phyloP scores from a whole-genome alignment of 2,888 invertebrate species.

The Brenthis daphne region DNA sequence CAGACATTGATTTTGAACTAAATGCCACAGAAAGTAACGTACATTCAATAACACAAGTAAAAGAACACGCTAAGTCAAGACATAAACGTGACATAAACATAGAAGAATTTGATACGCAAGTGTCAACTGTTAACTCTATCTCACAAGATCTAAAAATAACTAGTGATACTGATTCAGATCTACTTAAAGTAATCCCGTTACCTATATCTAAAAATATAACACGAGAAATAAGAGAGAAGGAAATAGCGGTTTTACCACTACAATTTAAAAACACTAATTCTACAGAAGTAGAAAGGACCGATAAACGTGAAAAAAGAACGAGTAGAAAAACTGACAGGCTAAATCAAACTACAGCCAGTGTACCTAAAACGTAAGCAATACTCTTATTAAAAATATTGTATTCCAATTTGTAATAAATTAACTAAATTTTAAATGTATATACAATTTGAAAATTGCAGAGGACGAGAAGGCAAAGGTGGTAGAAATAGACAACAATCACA shows the following conservation, averaged over 20 bases:
- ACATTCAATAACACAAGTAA: constrained; percentile 49
- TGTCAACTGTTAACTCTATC: constrained; percentile 53
- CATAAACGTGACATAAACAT: constrained; percentile 56
- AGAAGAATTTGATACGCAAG: constrained; percentile 57
- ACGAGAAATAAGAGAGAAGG: constrained; percentile 46
- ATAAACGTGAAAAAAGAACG: constrained; percentile 75
- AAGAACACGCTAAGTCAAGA: constrained; percentile 50
- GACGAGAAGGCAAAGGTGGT: constrained; percentile 72
- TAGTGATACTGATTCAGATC: constrained; percentile 55
- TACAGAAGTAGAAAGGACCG: constrained; percentile 61
- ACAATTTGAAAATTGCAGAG: constrained; percentile 50
- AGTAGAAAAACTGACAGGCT: constrained; percentile 77
- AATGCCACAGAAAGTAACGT: constrained; percentile 53
- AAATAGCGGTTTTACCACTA: constrained; percentile 65
- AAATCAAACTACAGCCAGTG: constrained; percentile 76
- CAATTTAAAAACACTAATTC: constrained; percentile 70
- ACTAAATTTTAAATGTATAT: background rate
- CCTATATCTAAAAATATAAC: constrained; percentile 42
- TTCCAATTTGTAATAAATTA: background rate
- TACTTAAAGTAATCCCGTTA: constrained; percentile 69
- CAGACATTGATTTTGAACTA: constrained; percentile 56
- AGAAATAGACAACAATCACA: constrained; percentile 59
- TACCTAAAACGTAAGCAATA: constrained; percentile 74
- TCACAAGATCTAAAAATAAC: constrained; percentile 45
- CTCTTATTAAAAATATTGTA: background rate